A percentile compares a stretch with the other conserved stretches of the same genome.
Evolutionary conservation across 64 coral and sea anemone genomes (phyloP).

Genomic region (Dendrophyllia cribrosa): DNA sequence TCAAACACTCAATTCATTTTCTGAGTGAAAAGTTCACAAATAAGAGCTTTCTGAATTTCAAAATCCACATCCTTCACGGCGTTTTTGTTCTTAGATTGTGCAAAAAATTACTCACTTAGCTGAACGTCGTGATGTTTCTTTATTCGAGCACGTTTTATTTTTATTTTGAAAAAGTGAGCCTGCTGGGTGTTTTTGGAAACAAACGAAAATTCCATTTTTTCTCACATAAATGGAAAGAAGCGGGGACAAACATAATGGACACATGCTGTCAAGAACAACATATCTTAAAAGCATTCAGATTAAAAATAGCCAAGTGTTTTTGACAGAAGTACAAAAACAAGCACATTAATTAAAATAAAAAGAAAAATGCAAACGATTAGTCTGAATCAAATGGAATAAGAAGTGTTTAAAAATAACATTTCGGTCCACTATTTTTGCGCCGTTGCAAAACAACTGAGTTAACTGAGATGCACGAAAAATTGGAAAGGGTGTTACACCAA

Average conservation of each 20-base stretch:
- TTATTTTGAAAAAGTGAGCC: neutral
- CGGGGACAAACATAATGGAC: neutral
- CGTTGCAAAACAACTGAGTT: too few species aligned
- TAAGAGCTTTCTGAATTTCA: neutral
- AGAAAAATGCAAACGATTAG: neutral
- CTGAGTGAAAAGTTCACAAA: conserved; percentile 4
- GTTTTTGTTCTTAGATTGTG: neutral
- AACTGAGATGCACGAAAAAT: too few species aligned
- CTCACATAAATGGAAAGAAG: neutral
- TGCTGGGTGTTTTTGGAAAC: neutral
- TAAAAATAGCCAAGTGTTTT: neutral
- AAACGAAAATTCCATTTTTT: neutral
- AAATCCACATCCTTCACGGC: neutral
- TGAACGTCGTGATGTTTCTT: too few species aligned
- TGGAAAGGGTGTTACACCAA: too few species aligned
- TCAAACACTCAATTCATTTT: neutral
- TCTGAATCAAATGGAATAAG: neutral
- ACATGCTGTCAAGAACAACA: neutral
- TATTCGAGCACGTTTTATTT: neutral
- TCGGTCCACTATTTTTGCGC: too few species aligned
- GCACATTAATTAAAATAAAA: neutral
- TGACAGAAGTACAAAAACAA: neutral
- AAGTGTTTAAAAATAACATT: too few species aligned
- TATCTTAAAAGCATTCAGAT: neutral
- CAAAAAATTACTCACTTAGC: too few species aligned